Base-by-base conservation (phyloP, 2,113 vertebrate species). In the Dasyprocta punctata region DNA sequence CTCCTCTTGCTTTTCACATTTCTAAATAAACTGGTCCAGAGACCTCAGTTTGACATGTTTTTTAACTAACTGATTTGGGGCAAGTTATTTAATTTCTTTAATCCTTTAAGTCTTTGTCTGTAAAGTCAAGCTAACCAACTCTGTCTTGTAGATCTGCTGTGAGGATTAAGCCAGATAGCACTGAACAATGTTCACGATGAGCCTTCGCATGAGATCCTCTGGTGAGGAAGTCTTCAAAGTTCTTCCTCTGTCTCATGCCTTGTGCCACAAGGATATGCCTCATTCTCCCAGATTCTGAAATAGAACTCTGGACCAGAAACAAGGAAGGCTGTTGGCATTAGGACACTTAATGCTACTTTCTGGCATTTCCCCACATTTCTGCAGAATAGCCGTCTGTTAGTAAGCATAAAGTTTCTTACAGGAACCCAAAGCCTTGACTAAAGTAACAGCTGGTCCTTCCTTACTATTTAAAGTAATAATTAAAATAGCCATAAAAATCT, bases 381-480 rank as follows among this genome's bases (percentile, higher is more conserved):
- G 78, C 0, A 2, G 65, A 36, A 47, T 7, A 65, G 30, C 0
- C 82, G 22, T 20, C 54, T 85, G 63, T 84, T 88, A 92, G 52
- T 86, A 78, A 95, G 73, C 28, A 86, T n/a, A 26, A 38, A n/a
- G 85, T 82, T 96, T 96, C 82, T 52, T 56, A 16, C 1, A 93
- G 88, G 84, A 97, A 63, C 69, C 30, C 13, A 58, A 67, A 96
- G 41, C 28, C 47, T 61, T 87, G 92, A 13, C 7, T 77, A 0
- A 80, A 19, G 12, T 14, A 89, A 84, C 52, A 52, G 0, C 22
- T 67, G 65, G 36, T 54, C 56, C 80, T 89, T 54, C 56, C 80
- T 89, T 87, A 71, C 14, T 58, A 67, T 33, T 26, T 54, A 60
- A 81, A 78, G 49, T 60, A 44, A 11, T 87, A 30, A 96, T 87